Evolutionary conservation across 2,797 vertebrate genomes (phyloP).

Genomic region (Microchirus variegatus): DNA sequence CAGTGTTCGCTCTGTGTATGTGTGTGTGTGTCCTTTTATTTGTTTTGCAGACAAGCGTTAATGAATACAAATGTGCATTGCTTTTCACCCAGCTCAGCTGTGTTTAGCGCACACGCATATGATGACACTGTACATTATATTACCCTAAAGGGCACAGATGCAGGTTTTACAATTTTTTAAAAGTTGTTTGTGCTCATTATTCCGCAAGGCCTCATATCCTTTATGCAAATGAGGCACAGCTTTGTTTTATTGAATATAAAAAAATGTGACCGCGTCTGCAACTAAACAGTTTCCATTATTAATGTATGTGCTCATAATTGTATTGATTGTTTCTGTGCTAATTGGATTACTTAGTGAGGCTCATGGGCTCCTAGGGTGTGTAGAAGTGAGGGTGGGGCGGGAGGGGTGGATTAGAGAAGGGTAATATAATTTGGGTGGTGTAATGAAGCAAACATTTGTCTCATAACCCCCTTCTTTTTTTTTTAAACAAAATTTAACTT

Average conservation of each 20-base stretch:
- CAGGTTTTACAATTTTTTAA: conserved; percentile 28
- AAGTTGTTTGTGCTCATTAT: conserved; percentile 23
- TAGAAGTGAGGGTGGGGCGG: too few relatives aligned
- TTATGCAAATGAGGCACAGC: conserved; percentile 8
- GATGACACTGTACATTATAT: not conserved
- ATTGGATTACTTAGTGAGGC: not conserved
- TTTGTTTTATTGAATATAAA: conserved; percentile 20
- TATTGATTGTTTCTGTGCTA: not conserved
- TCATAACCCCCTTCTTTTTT: not conserved
- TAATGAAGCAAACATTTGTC: not conserved
- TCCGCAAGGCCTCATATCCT: conserved; percentile 5
- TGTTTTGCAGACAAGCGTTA: conserved; percentile 60
- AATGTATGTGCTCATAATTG: not conserved
- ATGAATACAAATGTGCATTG: conserved; percentile 71
- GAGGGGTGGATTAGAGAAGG: not conserved
- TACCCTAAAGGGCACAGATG: conserved; percentile 17
- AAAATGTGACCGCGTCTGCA: not conserved
- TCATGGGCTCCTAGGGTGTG: not conserved
- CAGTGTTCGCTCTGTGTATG: conserved; percentile 20
- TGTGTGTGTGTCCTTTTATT: conserved; percentile 39
- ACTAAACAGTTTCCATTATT: not conserved
- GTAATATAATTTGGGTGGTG: not conserved
- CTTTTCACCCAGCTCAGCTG: conserved; percentile 29
- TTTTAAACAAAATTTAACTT: not conserved
- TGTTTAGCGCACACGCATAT: not conserved